Conservation (phyloP, 2,797 vertebrate genomes). For the Liasis olivaceus region DNA sequence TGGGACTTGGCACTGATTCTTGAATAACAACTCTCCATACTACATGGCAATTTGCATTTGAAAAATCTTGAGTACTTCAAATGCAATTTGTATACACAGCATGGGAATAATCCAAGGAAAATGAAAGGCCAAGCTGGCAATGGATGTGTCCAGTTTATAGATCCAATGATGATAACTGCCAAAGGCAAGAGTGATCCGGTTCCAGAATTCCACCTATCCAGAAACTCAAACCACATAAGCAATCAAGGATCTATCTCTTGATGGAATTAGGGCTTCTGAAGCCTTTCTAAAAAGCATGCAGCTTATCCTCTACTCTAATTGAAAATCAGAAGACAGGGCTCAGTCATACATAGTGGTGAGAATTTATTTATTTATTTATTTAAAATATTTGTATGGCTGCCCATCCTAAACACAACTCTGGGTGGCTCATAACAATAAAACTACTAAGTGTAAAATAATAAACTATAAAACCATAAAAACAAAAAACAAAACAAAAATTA, state of each 20-base stretch:
- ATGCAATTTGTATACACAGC: neutral
- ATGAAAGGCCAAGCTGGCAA: neutral
- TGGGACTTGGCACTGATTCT: neutral
- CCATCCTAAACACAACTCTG: neutral
- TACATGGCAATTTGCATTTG: neutral
- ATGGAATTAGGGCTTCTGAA: neutral
- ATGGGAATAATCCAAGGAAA: neutral
- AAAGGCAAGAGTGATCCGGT: neutral
- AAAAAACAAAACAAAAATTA: neutral
- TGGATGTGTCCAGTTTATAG: neutral
- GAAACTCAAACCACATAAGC: neutral
- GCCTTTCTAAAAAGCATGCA: neutral
- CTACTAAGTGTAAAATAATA: neutral
- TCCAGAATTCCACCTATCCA: neutral
- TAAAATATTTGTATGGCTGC: neutral
- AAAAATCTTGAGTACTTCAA: neutral
- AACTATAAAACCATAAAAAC: neutral
- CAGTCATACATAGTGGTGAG: neutral
- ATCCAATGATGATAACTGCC: neutral
- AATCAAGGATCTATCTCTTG: neutral
- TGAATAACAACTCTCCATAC: neutral
- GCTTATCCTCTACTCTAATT: neutral
- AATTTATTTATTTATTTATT: neutral
- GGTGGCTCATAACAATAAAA: neutral
- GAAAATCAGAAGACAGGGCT: neutral